Evolutionary conservation across 2,113 vertebrate species (phyloP).

Genomic region (Leptodactylus fuscus): DNA sequence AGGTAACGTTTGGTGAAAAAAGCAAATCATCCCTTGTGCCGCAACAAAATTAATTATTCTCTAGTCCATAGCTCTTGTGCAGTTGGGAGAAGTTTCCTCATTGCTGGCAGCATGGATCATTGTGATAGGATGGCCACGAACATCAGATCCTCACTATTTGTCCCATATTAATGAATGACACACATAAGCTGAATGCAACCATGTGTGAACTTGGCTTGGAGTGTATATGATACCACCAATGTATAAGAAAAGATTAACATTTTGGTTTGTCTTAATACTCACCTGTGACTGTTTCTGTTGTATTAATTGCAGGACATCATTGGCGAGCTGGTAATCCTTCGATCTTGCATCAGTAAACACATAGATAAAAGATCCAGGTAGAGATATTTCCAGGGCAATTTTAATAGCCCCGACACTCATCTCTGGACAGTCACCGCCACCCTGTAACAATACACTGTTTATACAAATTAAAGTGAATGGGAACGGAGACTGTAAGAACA

Average conservation of each 20-base stretch:
- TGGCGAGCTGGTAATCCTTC: conserved; percentile 92
- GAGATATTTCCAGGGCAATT: conserved; percentile 95
- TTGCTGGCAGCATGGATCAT: too few species aligned
- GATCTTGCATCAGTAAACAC: conserved; percentile 97
- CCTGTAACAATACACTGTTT: too few species aligned
- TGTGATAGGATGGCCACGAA: too few species aligned
- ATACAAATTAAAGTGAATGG: too few species aligned
- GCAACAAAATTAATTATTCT: too few species aligned
- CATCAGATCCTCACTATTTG: too few species aligned
- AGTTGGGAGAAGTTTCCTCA: too few species aligned
- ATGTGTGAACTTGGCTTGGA: neutral
- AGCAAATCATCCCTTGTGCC: too few species aligned
- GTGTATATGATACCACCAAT: neutral
- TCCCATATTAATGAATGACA: neutral
- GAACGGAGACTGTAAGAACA: too few species aligned
- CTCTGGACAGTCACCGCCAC: conserved; percentile 97
- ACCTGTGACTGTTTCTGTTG: conserved; percentile 99
- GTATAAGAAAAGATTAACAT: neutral
- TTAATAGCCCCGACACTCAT: conserved; percentile 99
- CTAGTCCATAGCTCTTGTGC: too few species aligned
- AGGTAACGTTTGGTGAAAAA: too few species aligned
- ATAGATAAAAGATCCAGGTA: conserved; percentile 95
- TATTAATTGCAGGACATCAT: conserved; percentile 95
- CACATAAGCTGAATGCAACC: neutral
- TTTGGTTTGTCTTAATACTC: neutral